phyloP scores from a whole-genome alignment of 2,113 vertebrate species.

The Tetrao urogallus region DNA sequence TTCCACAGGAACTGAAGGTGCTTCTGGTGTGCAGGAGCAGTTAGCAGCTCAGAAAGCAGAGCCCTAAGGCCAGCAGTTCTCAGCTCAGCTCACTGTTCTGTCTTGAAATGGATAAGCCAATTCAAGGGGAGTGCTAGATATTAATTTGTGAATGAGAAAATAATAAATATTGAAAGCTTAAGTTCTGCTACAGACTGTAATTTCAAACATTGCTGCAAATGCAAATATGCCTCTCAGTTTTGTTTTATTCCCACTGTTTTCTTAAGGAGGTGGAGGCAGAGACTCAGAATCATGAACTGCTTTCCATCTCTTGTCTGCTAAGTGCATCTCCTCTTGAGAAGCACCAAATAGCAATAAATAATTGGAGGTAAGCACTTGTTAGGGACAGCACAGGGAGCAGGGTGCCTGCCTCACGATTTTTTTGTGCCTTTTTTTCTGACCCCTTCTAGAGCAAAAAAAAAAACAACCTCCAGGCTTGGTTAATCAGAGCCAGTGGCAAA shows the following conservation, averaged over 20 bases:
- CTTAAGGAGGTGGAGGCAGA: not conserved
- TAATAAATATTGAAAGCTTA: not conserved
- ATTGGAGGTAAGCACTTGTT: not conserved
- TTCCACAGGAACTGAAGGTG: not conserved
- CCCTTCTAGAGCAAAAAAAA: not conserved
- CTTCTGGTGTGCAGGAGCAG: not conserved
- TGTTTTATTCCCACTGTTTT: not conserved
- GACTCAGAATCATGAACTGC: not conserved
- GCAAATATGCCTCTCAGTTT: not conserved
- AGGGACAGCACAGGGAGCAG: not conserved
- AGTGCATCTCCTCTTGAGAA: not conserved
- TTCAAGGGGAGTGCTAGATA: not conserved
- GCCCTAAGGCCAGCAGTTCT: not conserved
- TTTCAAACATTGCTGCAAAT: not conserved
- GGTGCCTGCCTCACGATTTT: not conserved
- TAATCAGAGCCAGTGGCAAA: not conserved
- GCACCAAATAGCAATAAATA: not conserved
- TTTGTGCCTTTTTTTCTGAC: rapidly evolving
- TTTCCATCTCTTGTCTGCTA: not conserved
- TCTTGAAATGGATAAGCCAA: slow-evolving; percentile 8
- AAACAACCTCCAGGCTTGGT: not conserved
- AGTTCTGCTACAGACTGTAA: not conserved
- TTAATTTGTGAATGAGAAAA: not conserved
- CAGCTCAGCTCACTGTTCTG: not conserved
- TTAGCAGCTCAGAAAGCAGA: not conserved